A percentile compares a stretch with the other conserved stretches of the same genome.
phyloP scores from a whole-genome alignment of 37 sponge, comb jelly and placozoan genomes.

The Geodia barretti region DNA sequence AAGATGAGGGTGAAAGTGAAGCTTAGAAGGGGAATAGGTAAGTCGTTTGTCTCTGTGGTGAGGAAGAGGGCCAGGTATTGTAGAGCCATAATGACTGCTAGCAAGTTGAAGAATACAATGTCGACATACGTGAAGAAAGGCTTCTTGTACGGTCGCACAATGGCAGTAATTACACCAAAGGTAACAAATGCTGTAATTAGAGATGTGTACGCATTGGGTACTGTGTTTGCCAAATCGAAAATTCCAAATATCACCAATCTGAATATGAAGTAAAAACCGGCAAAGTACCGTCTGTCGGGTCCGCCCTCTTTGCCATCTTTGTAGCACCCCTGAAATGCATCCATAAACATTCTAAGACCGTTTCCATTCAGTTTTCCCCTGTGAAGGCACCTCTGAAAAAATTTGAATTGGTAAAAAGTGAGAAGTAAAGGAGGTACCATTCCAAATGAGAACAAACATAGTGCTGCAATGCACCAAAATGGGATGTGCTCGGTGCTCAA shows the following conservation, averaged over 20 bases:
- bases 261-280: constrained; percentile 46
- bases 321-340: constrained; percentile 59
- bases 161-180: background rate
- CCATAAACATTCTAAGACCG: constrained; percentile 23
- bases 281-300: constrained; percentile 43
- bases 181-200: background rate
- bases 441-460: constrained; percentile 24
- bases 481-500: constrained; percentile 9
- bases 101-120: constrained; percentile 6
- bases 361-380: background rate
- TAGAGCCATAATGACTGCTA: background rate
- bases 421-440: constrained; percentile 34
- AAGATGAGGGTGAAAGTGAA: no score
- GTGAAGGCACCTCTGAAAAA: constrained; percentile 25
- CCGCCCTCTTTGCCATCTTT: constrained; percentile 23
- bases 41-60: no score
- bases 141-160: constrained; percentile 45
- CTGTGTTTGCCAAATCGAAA: background rate
- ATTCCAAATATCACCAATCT: constrained; percentile 18
- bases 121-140: constrained; percentile 32
- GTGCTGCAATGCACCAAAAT: constrained; percentile 12
- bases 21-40: no score
- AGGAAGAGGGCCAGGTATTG: no score
- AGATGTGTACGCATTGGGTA: background rate
- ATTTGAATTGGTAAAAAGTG: constrained; percentile 24